phyloP scores from a whole-genome alignment of 2,113 vertebrate genomes.

The Alosa alosa region DNA sequence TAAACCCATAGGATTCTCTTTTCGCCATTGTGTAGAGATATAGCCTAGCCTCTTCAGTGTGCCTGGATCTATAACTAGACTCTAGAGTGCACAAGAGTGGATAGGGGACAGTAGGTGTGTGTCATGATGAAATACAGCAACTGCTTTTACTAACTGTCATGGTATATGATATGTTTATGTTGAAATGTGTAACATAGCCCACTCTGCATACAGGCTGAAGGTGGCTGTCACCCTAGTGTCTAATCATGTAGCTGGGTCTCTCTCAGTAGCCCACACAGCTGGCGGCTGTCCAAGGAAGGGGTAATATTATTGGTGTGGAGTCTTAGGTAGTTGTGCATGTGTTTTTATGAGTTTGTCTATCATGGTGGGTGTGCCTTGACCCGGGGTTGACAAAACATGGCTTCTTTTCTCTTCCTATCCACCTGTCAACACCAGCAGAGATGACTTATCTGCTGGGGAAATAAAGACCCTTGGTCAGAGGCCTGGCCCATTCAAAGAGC shows the following conservation, averaged over 20 bases:
- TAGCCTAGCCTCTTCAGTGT: too few species aligned
- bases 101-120: background rate
- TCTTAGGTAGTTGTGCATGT: background rate
- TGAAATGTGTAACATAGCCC: background rate
- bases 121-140: background rate
- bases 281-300: background rate
- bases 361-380: conserved; percentile 44
- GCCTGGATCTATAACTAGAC: too few species aligned
- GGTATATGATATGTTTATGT: background rate
- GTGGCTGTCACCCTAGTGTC: background rate
- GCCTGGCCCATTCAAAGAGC: conserved; percentile 22
- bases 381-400: conserved; percentile 6
- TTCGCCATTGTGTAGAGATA: too few species aligned
- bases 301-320: background rate
- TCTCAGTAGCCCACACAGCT: background rate
- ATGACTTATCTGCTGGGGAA: conserved; percentile 58
- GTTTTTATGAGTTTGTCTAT: conserved; percentile 53
- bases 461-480: conserved; percentile 16
- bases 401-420: conserved; percentile 46
- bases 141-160: background rate
- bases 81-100: background rate
- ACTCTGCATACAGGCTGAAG: background rate
- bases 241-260: background rate
- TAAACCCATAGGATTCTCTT: too few species aligned
- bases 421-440: conserved; percentile 57